Conservation (phyloP, 2,797 vertebrate species). For the Galaxias olidus region DNA sequence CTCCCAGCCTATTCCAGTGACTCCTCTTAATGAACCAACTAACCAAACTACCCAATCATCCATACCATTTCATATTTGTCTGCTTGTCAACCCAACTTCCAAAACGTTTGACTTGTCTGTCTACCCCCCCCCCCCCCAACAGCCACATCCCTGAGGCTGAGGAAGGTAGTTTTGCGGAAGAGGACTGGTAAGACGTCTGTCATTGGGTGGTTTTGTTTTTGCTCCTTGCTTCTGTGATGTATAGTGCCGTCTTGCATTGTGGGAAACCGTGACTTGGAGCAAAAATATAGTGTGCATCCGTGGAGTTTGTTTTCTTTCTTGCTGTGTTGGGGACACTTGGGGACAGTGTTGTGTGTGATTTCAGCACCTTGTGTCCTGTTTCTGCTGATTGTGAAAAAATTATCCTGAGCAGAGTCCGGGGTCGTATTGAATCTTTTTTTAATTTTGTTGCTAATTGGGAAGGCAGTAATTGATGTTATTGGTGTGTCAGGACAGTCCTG, state of each 20-base stretch:
- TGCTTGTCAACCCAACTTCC: conserved; percentile 27
- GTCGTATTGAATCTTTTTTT: too few relatives aligned
- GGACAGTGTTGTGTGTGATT: conserved; percentile 49
- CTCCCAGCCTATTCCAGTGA: conserved; percentile 7
- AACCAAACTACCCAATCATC: too few relatives aligned
- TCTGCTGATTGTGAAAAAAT: conserved; percentile 5
- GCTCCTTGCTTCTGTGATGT: conserved; percentile 68
- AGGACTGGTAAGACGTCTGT: conserved; percentile 89
- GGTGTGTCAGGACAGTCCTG: conserved; percentile 17
- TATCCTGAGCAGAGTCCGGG: not conserved
- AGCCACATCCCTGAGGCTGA: conserved; percentile 93
- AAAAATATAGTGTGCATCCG: conserved; percentile 29
- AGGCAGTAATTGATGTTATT: not conserved
- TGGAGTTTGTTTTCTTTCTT: conserved; percentile 25
- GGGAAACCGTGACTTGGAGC: conserved; percentile 54
- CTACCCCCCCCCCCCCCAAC: conserved; percentile 73
- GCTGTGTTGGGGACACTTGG: conserved; percentile 30
- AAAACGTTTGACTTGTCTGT: conserved; percentile 33
- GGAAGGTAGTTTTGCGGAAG: conserved; percentile 90
- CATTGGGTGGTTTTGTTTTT: conserved; percentile 43
- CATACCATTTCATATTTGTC: not conserved
- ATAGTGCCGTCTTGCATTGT: conserved; percentile 68
- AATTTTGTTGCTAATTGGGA: not conserved
- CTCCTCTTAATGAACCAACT: conserved; percentile 27
- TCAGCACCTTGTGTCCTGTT: conserved; percentile 37